Conservation (phyloP, 2,113 vertebrate species). For the Dipodomys spectabilis region DNA sequence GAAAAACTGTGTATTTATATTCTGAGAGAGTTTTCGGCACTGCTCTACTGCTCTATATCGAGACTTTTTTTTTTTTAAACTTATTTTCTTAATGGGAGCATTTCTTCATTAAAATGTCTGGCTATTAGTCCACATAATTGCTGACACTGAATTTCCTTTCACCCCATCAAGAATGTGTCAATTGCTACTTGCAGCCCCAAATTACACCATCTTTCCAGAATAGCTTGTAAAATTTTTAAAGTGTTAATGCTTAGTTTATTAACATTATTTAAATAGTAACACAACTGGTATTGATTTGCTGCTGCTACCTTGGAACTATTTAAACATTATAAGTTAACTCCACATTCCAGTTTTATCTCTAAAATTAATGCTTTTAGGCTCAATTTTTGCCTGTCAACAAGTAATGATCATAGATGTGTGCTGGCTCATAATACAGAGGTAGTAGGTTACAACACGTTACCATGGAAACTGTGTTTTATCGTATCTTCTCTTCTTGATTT, state of each 20-base stretch:
- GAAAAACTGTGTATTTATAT: background rate
- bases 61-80: background rate
- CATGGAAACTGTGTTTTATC: slow-evolving; percentile 89
- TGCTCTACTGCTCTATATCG: background rate
- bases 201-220: slow-evolving; percentile 59
- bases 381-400: slow-evolving; percentile 89
- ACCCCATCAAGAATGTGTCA: slow-evolving; percentile 3
- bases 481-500: slow-evolving; percentile 89
- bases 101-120: slow-evolving; percentile 56
- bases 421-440: slow-evolving; percentile 88
- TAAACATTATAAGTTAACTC: slow-evolving; percentile 81
- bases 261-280: slow-evolving; percentile 82
- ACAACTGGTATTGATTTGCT: slow-evolving; percentile 69
- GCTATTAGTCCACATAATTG: background rate
- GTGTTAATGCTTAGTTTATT: slow-evolving; percentile 83
- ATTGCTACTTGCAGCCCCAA: background rate
- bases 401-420: slow-evolving; percentile 89
- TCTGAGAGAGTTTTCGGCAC: background rate
- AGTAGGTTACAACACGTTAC: slow-evolving; percentile 88
- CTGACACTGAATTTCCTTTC: slow-evolving; percentile 39
- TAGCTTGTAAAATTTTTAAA: slow-evolving; percentile 71
- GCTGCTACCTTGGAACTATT: slow-evolving; percentile 70
- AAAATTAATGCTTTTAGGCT: slow-evolving; percentile 88
- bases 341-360: slow-evolving; percentile 82
- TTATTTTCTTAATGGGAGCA: slow-evolving; percentile 73